Evolutionary conservation across 2,888 invertebrate genomes (phyloP).

Genomic region (Carcina quercana): DNA sequence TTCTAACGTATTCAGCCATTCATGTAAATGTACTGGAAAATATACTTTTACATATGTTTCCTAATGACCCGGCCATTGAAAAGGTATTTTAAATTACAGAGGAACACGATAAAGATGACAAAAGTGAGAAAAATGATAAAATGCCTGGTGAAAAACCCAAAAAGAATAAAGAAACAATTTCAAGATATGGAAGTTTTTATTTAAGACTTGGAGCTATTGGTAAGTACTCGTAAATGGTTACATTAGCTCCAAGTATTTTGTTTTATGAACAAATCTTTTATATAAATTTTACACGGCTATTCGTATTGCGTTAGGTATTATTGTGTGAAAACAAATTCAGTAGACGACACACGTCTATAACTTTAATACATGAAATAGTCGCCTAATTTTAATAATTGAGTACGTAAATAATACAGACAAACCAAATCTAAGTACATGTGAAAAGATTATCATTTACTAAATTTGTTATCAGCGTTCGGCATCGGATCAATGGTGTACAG

Average conservation of each 20-base stretch:
- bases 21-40: conserved; percentile 47
- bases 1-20: conserved; percentile 54
- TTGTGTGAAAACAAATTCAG: too few species aligned
- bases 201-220: conserved; percentile 88
- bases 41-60: conserved; percentile 26
- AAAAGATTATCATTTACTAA: too few species aligned
- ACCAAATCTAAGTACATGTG: too few species aligned
- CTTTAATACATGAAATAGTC: too few species aligned
- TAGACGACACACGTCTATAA: too few species aligned
- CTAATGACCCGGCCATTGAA: conserved; percentile 28
- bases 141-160: conserved; percentile 48
- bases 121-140: conserved; percentile 42
- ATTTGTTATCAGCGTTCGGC: conserved; percentile 71
- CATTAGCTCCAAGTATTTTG: too few species aligned
- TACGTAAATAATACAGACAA: too few species aligned
- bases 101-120: conserved; percentile 49
- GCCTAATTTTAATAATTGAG: too few species aligned
- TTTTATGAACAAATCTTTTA: too few species aligned
- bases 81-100: conserved; percentile 35
- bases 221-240: too few species aligned
- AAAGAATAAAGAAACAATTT: conserved; percentile 51
- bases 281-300: too few species aligned
- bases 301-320: too few species aligned
- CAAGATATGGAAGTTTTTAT: conserved; percentile 89
- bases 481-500: conserved; percentile 83